Conservation (phyloP, 1,140 invertebrate genomes). For the Ips nitidus region DNA sequence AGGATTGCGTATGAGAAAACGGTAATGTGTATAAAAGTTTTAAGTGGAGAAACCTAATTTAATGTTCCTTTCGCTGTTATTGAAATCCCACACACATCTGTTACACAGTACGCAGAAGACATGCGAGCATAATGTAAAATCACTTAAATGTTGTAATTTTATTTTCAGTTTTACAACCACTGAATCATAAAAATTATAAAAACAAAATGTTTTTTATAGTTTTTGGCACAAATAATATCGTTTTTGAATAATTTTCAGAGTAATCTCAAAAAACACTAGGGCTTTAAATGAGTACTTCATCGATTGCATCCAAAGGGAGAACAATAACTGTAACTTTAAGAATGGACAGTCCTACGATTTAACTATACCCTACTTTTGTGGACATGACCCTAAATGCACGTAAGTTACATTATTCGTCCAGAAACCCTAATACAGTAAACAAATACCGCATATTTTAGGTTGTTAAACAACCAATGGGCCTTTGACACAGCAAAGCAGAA, state of each 20-base stretch:
- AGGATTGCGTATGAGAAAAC: too few species aligned
- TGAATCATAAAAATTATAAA: too few species aligned
- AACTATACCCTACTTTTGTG: conserved; percentile 67
- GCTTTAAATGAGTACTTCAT: conserved; percentile 15
- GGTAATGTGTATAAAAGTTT: too few species aligned
- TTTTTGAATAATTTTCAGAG: background rate
- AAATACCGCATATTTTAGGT: conserved; percentile 47
- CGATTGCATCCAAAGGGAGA: conserved; percentile 1
- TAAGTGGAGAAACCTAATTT: too few species aligned
- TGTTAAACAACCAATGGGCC: conserved; percentile 63
- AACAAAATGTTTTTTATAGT: too few species aligned
- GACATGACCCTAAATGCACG: conserved; percentile 63
- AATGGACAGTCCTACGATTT: conserved; percentile 47
- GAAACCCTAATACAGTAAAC: background rate
- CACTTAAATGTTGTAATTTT: too few species aligned
- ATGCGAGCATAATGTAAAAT: too few species aligned
- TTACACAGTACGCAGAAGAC: too few species aligned
- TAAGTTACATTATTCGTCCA: conserved; percentile 48
- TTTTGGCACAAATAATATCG: too few species aligned
- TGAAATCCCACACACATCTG: too few species aligned
- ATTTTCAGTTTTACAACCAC: too few species aligned
- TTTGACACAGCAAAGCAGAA: conserved; percentile 64
- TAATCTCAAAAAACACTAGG: conserved; percentile 15
- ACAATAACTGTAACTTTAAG: conserved; percentile 22
- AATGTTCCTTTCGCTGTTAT: too few species aligned